Base-by-base conservation (phyloP, 2,113 vertebrate species). In the Camelus bactrianus region DNA sequence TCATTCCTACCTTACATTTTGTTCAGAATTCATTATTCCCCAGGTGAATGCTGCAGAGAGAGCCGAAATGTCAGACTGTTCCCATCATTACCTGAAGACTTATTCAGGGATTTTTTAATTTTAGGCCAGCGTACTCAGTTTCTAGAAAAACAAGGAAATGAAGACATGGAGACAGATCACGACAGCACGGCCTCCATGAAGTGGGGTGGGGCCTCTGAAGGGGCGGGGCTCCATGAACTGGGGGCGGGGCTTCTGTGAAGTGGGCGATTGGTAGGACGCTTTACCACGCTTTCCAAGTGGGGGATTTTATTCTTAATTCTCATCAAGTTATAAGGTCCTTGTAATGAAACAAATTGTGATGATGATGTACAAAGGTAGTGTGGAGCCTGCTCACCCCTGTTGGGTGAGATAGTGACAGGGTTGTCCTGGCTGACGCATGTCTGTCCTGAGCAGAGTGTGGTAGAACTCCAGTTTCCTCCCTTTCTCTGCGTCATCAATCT, bases 261-360 rank as follows among this genome's bases (percentile, higher is more conserved):
- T 24, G 8, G 30, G 38, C 10, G 0, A 32, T 22, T 9, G 3
- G 20, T 91, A 64, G 62, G 62, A 52, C 35, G 77, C 56, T 35
- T 72, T 24, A 20, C 48, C 80, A 8, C 0, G 0, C 85, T 90
- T 56, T 94, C 73, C 58, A 85, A 72, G 38, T 46, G 26, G 70
- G 80, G 72, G 15, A 56, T 94, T 89, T 77, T 52, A 69, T 81
- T 95, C 60, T 83, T 89, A 46, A 54, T 82, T 85, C 95, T 86
- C 26, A 35, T 89, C 16, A 65, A 65, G n/a, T 89, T 77, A 82
- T 3, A 48, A 26, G 65, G 22, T 28, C 12, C 7, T 14, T 22
- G 14, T 56, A 35, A n/a, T 56, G 54, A 76, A 94, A 20, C 58
- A 22, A 16, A 15, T 48, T 42, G 50, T 32, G 28, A 11, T 8